Evolutionary conservation across 2,888 invertebrate genomes (phyloP), one percentile per base, ranked within the genome.

Genomic region (Tenthredo scrophulariae): DNA sequence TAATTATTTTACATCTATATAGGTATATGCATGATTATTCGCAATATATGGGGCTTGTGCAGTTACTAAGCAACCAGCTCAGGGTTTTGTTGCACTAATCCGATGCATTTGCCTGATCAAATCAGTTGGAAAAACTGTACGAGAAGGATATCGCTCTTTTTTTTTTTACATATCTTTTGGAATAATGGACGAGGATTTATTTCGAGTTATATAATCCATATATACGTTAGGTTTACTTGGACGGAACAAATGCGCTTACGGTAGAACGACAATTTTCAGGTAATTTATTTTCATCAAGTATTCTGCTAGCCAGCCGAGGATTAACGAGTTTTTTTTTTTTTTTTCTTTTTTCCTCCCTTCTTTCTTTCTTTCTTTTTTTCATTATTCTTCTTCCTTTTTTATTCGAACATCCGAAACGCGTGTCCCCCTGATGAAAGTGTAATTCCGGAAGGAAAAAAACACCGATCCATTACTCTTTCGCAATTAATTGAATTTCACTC

Each of bases 401-500:
- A 26, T 83, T 83, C 18, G 6, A 50, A 33, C 58, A 58, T 6
- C 15, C 37, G 80, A 58, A 67, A 82, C 82, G 43, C 65, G 67
- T 37, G 65, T 26, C n/a, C 62, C 46, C 37, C 33, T 58, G 5
- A 26, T 40, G 37, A 29, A 50, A 70, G 62, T 37, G 80, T 10
- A 67, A 83, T 54, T 7, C 37, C 40, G 80, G 33, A 83, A 50
- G 67, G 10, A 40, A 18, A 18, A 43, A 83, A 65, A 70, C 70
- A 43, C 18, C 67, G n/a, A 83, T 83, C 26, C 83, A 50, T 83
- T 67, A 83, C 40, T 22, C 62, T 80, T n/a, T 62, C 29, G 58
- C 40, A 62, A 80, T 80, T n/a, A 80, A 80, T 80, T 58, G 46
- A 29, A 77, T 33, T 54, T n/a, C 77, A 77, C 54, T 26, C 26